A percentile compares a stretch with the other conserved stretches of the same genome.
Conservation (phyloP, 1,140 invertebrate genomes). For the Ips nitidus region DNA sequence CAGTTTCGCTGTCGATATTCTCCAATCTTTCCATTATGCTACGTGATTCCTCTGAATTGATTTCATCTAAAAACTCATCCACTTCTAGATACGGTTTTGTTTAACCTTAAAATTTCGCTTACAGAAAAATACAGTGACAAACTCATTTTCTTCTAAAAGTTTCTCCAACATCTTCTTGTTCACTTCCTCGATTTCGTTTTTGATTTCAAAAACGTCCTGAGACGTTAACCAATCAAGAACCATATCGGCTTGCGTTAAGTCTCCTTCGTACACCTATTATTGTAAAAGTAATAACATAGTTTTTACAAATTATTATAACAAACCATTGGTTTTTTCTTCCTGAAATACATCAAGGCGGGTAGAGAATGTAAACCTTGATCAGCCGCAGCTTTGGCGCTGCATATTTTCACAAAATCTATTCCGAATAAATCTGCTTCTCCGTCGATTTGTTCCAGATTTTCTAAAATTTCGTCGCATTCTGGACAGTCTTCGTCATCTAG, state of each 20-base stretch:
- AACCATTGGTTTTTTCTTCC: slow-evolving; percentile 78
- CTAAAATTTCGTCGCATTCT: slow-evolving; percentile 86
- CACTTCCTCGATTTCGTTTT: slow-evolving; percentile 95
- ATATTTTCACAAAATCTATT: slow-evolving; percentile 94
- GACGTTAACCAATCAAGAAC: slow-evolving; percentile 88
- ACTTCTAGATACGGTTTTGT: slow-evolving; percentile 3
- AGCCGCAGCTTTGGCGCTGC: slow-evolving; percentile 78
- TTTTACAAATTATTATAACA: background rate
- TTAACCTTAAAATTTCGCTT: slow-evolving; percentile 54
- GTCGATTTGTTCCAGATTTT: slow-evolving; percentile 89
- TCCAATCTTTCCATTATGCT: slow-evolving; percentile 82
- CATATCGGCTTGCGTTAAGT: slow-evolving; percentile 82
- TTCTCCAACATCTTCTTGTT: slow-evolving; percentile 95
- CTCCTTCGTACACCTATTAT: slow-evolving; percentile 77
- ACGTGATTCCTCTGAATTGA: slow-evolving; percentile 75
- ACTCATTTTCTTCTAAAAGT: slow-evolving; percentile 91
- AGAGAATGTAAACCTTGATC: slow-evolving; percentile 80
- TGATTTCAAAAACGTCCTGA: slow-evolving; percentile 93
- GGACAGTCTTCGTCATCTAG: slow-evolving; percentile 87
- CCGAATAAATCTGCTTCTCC: slow-evolving; percentile 91
- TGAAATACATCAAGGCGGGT: slow-evolving; percentile 87
- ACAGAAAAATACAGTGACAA: slow-evolving; percentile 94
- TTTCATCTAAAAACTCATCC: slow-evolving; percentile 63
- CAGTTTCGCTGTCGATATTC: slow-evolving; percentile 90
- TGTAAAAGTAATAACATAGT: background rate